Percentiles rank a stretch among this genome's conserved stretches.
These are phyloP conservation scores for Chionodraco myersi DNA, from an alignment of 2,113 vertebrate species.

Conservation along the genomic window DNA sequence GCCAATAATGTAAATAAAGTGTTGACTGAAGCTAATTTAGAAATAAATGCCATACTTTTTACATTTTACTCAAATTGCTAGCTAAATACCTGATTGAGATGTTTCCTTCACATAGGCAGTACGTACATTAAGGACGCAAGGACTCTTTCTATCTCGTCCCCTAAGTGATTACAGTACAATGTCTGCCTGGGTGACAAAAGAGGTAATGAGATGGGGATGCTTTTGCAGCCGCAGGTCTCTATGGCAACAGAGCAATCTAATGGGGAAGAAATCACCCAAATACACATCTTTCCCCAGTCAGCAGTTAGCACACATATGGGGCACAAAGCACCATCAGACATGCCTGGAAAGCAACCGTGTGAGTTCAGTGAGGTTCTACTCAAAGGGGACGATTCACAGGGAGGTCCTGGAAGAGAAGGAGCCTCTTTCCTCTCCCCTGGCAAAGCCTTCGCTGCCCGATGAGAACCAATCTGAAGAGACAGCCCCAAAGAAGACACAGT, in stretches of 20 bases:
- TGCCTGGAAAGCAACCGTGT: not conserved
- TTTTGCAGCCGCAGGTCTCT: conserved; percentile 34
- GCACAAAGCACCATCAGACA: not conserved
- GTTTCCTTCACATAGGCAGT: not conserved
- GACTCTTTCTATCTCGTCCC: too few species aligned
- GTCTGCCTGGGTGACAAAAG: conserved; percentile 49
- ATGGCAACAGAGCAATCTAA: conserved; percentile 27
- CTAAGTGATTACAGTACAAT: conserved; percentile 25
- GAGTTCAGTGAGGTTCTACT: conserved; percentile 57
- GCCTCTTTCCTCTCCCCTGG: too few species aligned
- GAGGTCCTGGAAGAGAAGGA: conserved; percentile 6
- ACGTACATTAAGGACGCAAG: not conserved
- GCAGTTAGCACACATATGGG: not conserved
- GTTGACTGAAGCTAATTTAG: not conserved
- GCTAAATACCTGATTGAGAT: not conserved
- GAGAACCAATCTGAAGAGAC: not conserved
- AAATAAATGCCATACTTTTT: not conserved
- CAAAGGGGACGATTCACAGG: not conserved
- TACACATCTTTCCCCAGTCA: not conserved
- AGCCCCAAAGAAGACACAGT: fast-evolving
- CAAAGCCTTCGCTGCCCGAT: not conserved
- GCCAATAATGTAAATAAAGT: not conserved
- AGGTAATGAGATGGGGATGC: conserved; percentile 52
- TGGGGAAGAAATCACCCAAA: not conserved
- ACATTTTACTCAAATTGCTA: not conserved